A percentile compares a stretch with the other conserved stretches of the same genome.
Conservation (phyloP, 2,888 invertebrate genomes). For the Drosophila trichaetosa region DNA sequence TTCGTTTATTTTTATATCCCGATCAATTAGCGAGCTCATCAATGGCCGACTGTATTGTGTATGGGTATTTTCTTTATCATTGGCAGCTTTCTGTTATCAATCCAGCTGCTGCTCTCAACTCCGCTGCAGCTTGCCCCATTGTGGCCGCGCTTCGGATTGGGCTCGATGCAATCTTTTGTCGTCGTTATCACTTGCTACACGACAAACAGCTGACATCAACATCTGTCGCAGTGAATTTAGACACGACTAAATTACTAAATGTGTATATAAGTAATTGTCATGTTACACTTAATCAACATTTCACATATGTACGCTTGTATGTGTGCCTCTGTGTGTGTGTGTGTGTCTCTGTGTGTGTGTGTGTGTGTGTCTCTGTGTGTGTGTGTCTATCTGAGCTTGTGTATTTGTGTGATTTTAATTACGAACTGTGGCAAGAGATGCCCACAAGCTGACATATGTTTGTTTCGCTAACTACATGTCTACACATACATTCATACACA, state of each 20-base stretch:
- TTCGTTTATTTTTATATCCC: constrained; percentile 1
- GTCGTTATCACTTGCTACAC: constrained; percentile 56
- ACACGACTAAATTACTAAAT: constrained; percentile 71
- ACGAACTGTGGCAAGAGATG: constrained; percentile 31
- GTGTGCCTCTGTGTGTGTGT: not conserved
- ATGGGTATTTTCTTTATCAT: constrained; percentile 15
- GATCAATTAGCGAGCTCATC: constrained; percentile 11
- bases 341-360: constrained; percentile 1
- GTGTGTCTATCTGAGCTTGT: constrained; percentile 8
- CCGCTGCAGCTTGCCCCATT: not conserved
- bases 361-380: constrained; percentile 1
- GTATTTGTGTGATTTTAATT: constrained; percentile 40
- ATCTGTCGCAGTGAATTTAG: constrained; percentile 72
- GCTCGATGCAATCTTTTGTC: constrained; percentile 50
- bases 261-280: constrained; percentile 70
- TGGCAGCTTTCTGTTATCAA: constrained; percentile 25
- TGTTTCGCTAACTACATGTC: constrained; percentile 23
- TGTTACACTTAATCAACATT: constrained; percentile 73
- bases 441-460: constrained; percentile 34
- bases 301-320: constrained; percentile 10
- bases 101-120: constrained; percentile 30
- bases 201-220: constrained; percentile 72
- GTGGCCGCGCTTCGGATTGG: constrained; percentile 16
- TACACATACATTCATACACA: not conserved
- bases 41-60: constrained; percentile 1